Percentiles rank a stretch among this genome's conserved stretches.
These are phyloP conservation scores for Temnopleurus reevesii DNA, from an alignment of 53 echinoderm and acorn worm species.

Conservation along the genomic window DNA sequence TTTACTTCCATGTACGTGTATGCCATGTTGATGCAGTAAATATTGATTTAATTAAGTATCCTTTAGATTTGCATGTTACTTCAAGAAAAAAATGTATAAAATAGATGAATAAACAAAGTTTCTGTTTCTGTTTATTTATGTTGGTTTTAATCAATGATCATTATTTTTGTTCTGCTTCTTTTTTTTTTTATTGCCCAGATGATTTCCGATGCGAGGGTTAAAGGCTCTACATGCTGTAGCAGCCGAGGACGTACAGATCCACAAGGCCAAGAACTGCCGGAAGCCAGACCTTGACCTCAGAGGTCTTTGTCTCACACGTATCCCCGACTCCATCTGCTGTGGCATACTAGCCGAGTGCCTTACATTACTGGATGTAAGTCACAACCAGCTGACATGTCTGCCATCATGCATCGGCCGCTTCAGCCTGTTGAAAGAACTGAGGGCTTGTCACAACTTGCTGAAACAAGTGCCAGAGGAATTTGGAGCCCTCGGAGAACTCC, in stretches of 20 bases:
- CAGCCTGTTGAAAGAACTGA: constrained; percentile 53
- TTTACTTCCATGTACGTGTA: no score
- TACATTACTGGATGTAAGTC: constrained; percentile 77
- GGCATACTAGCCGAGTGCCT: constrained; percentile 43
- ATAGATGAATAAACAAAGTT: no score
- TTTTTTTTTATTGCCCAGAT: constrained; percentile 46
- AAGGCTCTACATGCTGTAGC: constrained; percentile 71
- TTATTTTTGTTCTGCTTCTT: neutral
- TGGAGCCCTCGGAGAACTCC: constrained; percentile 59
- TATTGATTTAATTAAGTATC: no score
- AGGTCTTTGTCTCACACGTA: constrained; percentile 60
- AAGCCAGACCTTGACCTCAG: constrained; percentile 69
- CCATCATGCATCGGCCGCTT: constrained; percentile 70
- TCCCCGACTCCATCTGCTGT: constrained; percentile 56
- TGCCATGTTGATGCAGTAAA: no score
- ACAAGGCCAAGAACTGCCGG: constrained; percentile 51
- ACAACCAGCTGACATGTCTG: constrained; percentile 72
- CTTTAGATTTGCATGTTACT: no score
- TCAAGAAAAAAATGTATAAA: no score
- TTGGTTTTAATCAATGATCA: no score
- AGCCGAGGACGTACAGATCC: constrained; percentile 71
- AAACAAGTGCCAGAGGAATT: constrained; percentile 65
- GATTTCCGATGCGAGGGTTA: constrained; percentile 72
- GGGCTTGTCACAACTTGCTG: constrained; percentile 71
- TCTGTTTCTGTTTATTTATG: no score